Evolutionary conservation across 2,888 invertebrate genomes (phyloP), one percentile per base, ranked within the genome.

Genomic region (Epinotia nisella): DNA sequence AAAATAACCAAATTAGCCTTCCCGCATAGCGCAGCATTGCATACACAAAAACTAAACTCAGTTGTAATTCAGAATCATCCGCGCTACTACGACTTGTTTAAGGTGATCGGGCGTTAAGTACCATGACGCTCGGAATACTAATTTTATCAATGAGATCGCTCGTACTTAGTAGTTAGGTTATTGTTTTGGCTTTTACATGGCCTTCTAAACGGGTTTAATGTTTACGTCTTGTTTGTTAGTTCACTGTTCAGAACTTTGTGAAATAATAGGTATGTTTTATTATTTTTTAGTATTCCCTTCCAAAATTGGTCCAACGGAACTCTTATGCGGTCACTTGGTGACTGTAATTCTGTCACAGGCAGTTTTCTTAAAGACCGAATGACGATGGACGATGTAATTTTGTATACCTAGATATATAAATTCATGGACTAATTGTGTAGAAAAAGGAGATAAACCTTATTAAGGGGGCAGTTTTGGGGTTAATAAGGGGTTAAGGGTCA

Each of bases 1-100:
- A 64, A 74, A 71, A 77, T 78, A 79, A 79, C 77, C 75, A 82
- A 83, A 82, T 75, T 79, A 78, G 75, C 75, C 77, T 79, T 82
- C 83, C 84, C 84, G 83, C 85, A 86, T 87, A 72, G 67, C 71
- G 75, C 72, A 75, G 74, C 51, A 66, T 65, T 60, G 87, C 83
- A 89, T 89, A 85, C 87, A 81, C 87, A 75, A 73, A 64, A 62
- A 19, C 19, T 59, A 45, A 73, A 64, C 59, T 56, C 21, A 15
- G 69, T 69, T 71, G 45, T 35, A 69, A 73, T 73, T 73, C 73
- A 64, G 41, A 13, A 64, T 29, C 41, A 84, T 87, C 84, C 83
- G 80, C 77, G 78, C 79, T 80, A 80, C 85, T 83, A 84, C 77
- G 80, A 79, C 77, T 74, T 76, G 79, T 82, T 85, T 81, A 82